phyloP scores from a whole-genome alignment of 2,797 vertebrate genomes.

The Hirundo rustica region DNA sequence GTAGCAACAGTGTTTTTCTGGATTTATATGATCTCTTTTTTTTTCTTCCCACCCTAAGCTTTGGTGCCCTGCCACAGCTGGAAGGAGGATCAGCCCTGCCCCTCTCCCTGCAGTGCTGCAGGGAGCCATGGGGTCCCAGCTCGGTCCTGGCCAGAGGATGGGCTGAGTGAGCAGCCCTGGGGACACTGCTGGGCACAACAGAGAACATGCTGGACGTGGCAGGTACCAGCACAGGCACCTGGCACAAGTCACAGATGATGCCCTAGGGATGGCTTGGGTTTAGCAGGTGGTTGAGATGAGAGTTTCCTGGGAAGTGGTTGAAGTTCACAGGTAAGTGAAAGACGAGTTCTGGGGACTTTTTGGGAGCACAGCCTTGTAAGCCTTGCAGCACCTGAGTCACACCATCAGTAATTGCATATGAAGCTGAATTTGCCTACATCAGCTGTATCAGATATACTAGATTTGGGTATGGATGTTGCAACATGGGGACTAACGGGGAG shows the following conservation, averaged over 20 bases:
- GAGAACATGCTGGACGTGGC: rapidly evolving
- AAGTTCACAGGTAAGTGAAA: not conserved
- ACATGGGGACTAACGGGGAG: rapidly evolving
- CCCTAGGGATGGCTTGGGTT: not conserved
- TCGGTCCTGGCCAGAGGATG: rapidly evolving
- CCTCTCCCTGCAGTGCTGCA: not conserved
- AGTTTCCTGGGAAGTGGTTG: not conserved
- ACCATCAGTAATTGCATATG: not conserved
- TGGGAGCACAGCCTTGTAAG: not conserved
- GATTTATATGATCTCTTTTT: not conserved
- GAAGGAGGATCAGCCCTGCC: not conserved
- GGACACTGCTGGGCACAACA: not conserved
- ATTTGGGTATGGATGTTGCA: not conserved
- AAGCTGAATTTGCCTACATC: not conserved
- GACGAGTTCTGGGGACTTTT: not conserved
- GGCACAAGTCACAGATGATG: not conserved
- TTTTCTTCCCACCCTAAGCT: not conserved
- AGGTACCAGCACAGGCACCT: not conserved
- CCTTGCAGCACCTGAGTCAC: not conserved
- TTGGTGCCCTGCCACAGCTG: not conserved
- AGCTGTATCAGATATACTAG: not conserved
- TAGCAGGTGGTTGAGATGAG: not conserved
- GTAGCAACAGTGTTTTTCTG: not conserved
- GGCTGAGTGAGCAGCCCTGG: not conserved
- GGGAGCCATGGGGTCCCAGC: not conserved